Conservation (phyloP, 2,797 vertebrate genomes). For the Gallirallus australis region DNA sequence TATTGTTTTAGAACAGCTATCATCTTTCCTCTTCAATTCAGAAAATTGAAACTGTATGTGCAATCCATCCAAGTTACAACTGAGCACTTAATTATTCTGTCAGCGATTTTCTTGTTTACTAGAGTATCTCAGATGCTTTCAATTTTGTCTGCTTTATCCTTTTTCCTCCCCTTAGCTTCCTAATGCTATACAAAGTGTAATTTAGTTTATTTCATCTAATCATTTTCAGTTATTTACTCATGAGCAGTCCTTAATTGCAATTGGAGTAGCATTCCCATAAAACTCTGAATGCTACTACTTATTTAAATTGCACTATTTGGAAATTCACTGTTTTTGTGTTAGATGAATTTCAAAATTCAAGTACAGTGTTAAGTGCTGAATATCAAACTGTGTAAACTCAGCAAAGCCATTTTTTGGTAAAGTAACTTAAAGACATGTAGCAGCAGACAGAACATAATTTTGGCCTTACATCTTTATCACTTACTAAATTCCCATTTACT, state of each 20-base stretch:
- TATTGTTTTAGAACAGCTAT: background rate
- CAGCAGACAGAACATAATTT: fast-evolving
- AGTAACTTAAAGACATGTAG: background rate
- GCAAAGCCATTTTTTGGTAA: background rate
- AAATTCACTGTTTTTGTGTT: background rate
- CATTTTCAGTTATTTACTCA: background rate
- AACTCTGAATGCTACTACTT: background rate
- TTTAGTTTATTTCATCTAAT: background rate
- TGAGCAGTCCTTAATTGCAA: background rate
- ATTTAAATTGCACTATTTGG: background rate
- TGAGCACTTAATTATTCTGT: background rate
- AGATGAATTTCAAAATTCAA: background rate
- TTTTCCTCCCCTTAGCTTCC: background rate
- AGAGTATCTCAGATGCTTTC: background rate
- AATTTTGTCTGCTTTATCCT: background rate
- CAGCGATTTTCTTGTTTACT: background rate
- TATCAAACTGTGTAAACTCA: background rate
- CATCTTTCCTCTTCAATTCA: background rate
- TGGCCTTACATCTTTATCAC: background rate
- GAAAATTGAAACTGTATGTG: background rate
- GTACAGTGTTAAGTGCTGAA: background rate
- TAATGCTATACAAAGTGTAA: background rate
- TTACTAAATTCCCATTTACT: background rate
- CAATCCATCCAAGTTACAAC: background rate
- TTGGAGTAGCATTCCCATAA: background rate